Conservation (phyloP, 2,113 vertebrate species). For the Dromaius novaehollandiae region DNA sequence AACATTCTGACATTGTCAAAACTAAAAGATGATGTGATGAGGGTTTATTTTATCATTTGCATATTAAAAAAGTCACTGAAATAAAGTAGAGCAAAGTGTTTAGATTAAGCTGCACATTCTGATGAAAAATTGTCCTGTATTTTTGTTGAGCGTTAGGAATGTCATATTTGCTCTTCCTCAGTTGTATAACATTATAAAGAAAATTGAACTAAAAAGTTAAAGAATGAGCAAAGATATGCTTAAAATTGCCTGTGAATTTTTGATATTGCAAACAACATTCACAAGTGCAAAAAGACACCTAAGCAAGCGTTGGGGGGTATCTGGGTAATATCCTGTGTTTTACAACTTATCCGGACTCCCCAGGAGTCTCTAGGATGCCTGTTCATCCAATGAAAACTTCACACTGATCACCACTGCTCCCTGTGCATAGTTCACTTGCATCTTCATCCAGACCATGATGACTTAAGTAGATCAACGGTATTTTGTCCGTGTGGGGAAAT, state of each 20-base stretch:
- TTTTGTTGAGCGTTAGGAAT: neutral
- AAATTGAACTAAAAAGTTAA: neutral
- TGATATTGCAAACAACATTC: neutral
- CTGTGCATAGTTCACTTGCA: neutral
- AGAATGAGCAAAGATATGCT: neutral
- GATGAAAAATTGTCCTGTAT: neutral
- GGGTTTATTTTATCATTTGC: conserved; percentile 33
- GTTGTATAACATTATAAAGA: neutral
- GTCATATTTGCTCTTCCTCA: neutral
- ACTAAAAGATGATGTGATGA: conserved; percentile 9
- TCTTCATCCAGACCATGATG: neutral
- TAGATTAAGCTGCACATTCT: conserved; percentile 22
- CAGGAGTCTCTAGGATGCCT: neutral
- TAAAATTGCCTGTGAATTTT: neutral
- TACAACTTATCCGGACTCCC: neutral
- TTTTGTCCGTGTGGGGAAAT: neutral
- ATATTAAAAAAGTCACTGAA: conserved; percentile 1
- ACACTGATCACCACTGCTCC: neutral
- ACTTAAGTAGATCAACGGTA: neutral
- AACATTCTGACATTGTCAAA: conserved; percentile 39
- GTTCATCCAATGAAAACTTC: neutral
- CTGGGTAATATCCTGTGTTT: neutral
- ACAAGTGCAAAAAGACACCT: neutral
- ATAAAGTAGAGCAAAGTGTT: neutral
- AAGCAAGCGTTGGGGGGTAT: neutral